Evolutionary conservation across 2,888 invertebrate genomes (phyloP).

Genomic region (Timandra comae): DNA sequence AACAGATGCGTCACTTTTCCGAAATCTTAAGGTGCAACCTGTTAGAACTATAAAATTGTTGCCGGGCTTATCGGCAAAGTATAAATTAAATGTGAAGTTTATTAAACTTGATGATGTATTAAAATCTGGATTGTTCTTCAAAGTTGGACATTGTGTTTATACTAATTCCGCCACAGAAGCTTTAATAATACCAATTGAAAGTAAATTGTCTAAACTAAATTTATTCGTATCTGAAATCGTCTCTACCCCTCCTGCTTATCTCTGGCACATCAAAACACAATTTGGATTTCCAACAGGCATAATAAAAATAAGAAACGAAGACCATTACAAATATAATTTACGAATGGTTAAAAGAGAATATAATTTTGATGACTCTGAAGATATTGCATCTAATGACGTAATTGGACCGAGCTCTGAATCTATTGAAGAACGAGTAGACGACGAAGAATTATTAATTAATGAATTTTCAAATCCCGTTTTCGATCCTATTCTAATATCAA

Average conservation of each 20-base stretch:
- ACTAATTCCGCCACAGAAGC: conserved; percentile 28
- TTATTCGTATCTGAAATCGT: conserved; percentile 38
- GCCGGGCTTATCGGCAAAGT: conserved; percentile 44
- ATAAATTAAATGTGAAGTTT: conserved; percentile 41
- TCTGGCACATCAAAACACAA: conserved; percentile 46
- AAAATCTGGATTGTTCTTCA: conserved; percentile 40
- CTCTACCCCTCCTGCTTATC: conserved; percentile 41
- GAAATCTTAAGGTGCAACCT: conserved; percentile 36
- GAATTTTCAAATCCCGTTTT: conserved; percentile 13
- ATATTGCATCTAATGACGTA: conserved; percentile 26
- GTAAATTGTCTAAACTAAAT: conserved; percentile 24
- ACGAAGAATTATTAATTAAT: conserved; percentile 26
- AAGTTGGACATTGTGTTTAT: conserved; percentile 34
- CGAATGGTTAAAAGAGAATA: conserved; percentile 37
- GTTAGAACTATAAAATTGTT: conserved; percentile 37
- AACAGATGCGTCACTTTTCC: conserved; percentile 39
- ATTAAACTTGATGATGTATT: conserved; percentile 30
- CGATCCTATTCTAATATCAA: conserved; percentile 1
- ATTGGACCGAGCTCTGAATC: conserved; percentile 32
- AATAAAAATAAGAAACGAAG: conserved; percentile 32
- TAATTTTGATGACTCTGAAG: conserved; percentile 23
- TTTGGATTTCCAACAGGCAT: conserved; percentile 34
- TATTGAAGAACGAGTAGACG: conserved; percentile 26
- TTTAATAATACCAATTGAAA: conserved; percentile 42
- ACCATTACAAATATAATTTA: conserved; percentile 38